These are phyloP conservation scores for Sphaeridia pumilis DNA, from an alignment of 2,888 invertebrate species.

Conservation along the genomic window DNA sequence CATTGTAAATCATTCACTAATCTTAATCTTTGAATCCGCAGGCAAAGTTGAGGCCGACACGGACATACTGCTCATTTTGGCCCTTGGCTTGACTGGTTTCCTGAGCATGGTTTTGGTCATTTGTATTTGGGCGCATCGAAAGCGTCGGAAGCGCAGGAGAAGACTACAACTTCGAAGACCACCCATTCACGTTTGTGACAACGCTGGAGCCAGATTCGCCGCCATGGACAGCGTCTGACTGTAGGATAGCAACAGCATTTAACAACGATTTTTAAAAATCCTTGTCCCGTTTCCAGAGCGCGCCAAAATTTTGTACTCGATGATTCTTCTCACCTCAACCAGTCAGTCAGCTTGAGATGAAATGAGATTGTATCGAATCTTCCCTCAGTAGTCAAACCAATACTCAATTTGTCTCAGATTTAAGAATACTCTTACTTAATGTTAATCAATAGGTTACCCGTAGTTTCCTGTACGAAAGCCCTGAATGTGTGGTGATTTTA, in stretches of 20 bases:
- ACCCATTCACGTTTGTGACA: conserved; percentile 46
- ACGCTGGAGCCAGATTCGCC: conserved; percentile 44
- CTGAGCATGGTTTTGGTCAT: conserved; percentile 41
- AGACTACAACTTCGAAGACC: conserved; percentile 35
- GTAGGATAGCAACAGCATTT: not conserved
- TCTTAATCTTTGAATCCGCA: not conserved
- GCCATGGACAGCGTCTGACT: conserved; percentile 33
- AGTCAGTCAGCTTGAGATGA: no score
- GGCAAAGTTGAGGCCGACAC: conserved; percentile 30
- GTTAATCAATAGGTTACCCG: no score
- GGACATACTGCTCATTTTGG: conserved; percentile 42
- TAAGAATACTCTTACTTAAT: no score
- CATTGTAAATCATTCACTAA: not conserved
- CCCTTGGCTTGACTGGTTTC: conserved; percentile 44
- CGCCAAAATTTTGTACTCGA: not conserved
- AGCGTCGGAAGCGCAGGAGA: conserved; percentile 39
- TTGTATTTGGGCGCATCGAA: conserved; percentile 50
- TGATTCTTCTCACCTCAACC: not conserved
- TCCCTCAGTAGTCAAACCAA: no score
- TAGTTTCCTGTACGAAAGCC: no score
- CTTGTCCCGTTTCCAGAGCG: not conserved
- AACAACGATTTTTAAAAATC: no score
- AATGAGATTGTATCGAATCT: no score
- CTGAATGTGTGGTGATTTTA: no score
- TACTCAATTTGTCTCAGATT: no score